Evolutionary conservation across 2,797 vertebrate genomes (phyloP).

Genomic region (Geotrypetes seraphini): DNA sequence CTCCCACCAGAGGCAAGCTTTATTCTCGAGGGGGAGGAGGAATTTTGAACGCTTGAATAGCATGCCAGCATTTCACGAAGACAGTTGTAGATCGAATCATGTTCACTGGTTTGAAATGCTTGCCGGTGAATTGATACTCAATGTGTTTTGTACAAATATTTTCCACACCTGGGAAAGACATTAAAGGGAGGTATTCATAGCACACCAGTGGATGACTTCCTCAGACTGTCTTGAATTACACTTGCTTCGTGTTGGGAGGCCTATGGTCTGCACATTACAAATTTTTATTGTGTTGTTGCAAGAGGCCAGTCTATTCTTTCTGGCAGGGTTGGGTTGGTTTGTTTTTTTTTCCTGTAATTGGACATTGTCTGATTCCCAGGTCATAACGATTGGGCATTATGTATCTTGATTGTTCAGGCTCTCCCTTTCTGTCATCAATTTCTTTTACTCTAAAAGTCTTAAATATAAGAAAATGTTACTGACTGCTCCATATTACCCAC

Average conservation of each 20-base stretch:
- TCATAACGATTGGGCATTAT: too few relatives aligned
- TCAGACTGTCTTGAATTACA: conserved; percentile 28
- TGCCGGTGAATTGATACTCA: conserved; percentile 42
- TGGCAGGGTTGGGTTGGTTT: conserved; percentile 23
- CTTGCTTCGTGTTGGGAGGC: conserved; percentile 24
- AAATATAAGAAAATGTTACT: too few relatives aligned
- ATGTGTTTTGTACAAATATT: conserved; percentile 47
- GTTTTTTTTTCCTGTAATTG: conserved; percentile 10
- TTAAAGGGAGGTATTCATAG: conserved; percentile 35
- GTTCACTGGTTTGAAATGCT: conserved; percentile 20
- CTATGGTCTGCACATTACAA: conserved; percentile 29
- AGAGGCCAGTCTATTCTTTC: conserved; percentile 20
- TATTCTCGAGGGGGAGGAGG: conserved; percentile 4
- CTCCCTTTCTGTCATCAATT: too few relatives aligned
- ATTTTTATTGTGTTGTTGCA: conserved; percentile 25
- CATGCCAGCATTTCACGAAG: conserved; percentile 9
- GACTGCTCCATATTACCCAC: too few relatives aligned
- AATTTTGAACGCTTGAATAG: conserved; percentile 21
- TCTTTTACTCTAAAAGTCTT: too few relatives aligned
- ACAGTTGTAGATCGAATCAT: conserved; percentile 19
- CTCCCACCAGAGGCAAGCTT: conserved; percentile 12
- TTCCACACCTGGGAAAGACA: conserved; percentile 42
- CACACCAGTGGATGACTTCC: conserved; percentile 28
- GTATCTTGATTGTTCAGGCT: too few relatives aligned
- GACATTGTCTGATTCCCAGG: too few relatives aligned